Conservation (phyloP, 2,113 vertebrate genomes). For the Seriola rivoliana region DNA sequence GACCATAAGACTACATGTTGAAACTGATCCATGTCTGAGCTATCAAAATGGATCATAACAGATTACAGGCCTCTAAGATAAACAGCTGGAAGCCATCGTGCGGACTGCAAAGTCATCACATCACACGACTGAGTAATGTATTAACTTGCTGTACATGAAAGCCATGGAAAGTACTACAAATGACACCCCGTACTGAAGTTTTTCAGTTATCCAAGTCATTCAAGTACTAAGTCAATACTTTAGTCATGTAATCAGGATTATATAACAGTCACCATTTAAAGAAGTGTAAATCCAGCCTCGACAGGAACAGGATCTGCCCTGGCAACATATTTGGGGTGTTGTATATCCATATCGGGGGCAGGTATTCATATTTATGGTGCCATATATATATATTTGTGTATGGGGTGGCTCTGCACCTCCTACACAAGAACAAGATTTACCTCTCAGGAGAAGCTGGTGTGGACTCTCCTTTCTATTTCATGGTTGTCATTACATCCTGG, state of each 20-base stretch:
- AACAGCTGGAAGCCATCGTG: background rate
- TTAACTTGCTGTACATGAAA: background rate
- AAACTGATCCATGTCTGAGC: background rate
- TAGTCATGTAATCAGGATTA: background rate
- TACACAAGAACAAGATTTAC: constrained; percentile 38
- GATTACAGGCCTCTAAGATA: background rate
- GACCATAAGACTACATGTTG: no score
- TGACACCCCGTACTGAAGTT: background rate
- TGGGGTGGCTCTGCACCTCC: constrained; percentile 25
- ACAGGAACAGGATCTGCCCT: background rate
- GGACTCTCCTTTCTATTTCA: constrained; percentile 30
- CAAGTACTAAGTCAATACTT: background rate
- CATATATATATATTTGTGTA: constrained; percentile 31
- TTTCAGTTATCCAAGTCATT: background rate
- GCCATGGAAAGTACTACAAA: background rate
- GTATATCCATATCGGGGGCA: constrained; percentile 6
- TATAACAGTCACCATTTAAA: background rate
- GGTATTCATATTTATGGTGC: constrained; percentile 14
- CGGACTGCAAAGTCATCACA: no score
- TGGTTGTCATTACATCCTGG: background rate
- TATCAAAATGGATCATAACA: background rate
- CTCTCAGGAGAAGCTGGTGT: constrained; percentile 22
- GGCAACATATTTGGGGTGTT: background rate
- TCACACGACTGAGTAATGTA: background rate
- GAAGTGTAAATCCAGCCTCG: background rate